Conservation (phyloP, 2,113 vertebrate species). For the Macroglossus sobrinus region DNA sequence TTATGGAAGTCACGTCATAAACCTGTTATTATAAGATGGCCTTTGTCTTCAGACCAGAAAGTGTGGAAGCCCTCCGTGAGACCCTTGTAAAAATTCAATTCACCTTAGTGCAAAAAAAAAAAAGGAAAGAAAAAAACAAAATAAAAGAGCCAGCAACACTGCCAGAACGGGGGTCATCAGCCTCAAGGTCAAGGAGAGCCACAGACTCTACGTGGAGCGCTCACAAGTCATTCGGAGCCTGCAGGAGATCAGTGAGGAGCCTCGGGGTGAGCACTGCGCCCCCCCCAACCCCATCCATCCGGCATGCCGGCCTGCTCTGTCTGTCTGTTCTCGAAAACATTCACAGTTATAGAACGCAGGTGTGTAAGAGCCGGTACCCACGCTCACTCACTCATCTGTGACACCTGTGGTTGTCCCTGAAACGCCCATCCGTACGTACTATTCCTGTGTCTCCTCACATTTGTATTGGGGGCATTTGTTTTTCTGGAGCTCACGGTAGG, state of each 20-base stretch:
- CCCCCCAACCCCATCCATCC: not conserved
- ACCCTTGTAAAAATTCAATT: slow-evolving; percentile 40
- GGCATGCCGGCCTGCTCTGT: not conserved
- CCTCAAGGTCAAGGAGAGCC: not conserved
- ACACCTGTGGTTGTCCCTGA: not conserved
- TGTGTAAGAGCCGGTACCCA: not conserved
- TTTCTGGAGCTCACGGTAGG: not conserved
- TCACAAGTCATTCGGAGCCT: not conserved
- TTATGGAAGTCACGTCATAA: not conserved
- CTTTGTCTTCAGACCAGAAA: slow-evolving; percentile 43
- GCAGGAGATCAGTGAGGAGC: not conserved
- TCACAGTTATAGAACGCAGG: not conserved
- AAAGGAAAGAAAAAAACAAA: not conserved
- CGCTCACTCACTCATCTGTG: not conserved
- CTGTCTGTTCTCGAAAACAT: not conserved
- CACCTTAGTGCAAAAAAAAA: slow-evolving; percentile 49
- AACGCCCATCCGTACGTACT: not conserved
- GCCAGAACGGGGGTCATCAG: not conserved
- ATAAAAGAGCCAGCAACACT: not conserved
- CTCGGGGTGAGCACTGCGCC: not conserved
- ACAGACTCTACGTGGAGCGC: not conserved
- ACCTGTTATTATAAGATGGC: not conserved
- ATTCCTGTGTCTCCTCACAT: not conserved
- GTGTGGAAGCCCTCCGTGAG: slow-evolving; percentile 20
- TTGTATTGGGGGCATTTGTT: not conserved